Base-by-base conservation (phyloP, 2,888 invertebrate genomes). In the Drosophila tanythrix region DNA sequence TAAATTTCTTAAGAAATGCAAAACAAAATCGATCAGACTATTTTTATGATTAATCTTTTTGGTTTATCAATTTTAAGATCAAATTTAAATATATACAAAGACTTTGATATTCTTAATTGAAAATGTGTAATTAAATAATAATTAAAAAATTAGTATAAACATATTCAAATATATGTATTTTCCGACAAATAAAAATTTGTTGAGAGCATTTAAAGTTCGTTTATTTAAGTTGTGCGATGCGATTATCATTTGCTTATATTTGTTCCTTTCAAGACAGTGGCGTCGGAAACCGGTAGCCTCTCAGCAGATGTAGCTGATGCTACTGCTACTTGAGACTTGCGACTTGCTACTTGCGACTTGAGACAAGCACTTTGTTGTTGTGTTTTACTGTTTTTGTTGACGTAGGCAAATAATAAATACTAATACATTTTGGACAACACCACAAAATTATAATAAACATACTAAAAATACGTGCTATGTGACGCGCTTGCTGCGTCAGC, bases 401-500 rank as follows among this genome's bases (percentile, higher is more conserved):
- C 88, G 85, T 88, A 74, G 82, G 68, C 85, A 82, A 74, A 76
- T 76, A 82, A 66, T 61, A 75, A 68, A 75, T 64, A 79, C 52
- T 68, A 73, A 76, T 72, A 64, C 46, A 63, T 63, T 69, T 59
- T 57, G 46, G 8, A 21, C 8, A 46, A 46, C 25, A 46, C 7
- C 15, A 25, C 3, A 15, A 15, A 46, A 25, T 4, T 0, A 15
- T 46, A 46, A 46, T 46, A 15, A 46, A 46, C 46, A 25, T 2
- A 48, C 43, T 64, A 46, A 59, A 79, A 79, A 76, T 76, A 75
- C 84, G 82, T 77, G 72, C 69, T 71, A 70, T 79, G 70, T 83
- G 84, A 86, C 90, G 86, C 74, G 68, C 64, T 77, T 76, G 77
- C 87, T 83, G 81, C 86, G 90, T 88, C 90, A 87, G 90, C 87